Conservation (phyloP, 2,113 vertebrate species). For the Aldabrachelys gigantea region DNA sequence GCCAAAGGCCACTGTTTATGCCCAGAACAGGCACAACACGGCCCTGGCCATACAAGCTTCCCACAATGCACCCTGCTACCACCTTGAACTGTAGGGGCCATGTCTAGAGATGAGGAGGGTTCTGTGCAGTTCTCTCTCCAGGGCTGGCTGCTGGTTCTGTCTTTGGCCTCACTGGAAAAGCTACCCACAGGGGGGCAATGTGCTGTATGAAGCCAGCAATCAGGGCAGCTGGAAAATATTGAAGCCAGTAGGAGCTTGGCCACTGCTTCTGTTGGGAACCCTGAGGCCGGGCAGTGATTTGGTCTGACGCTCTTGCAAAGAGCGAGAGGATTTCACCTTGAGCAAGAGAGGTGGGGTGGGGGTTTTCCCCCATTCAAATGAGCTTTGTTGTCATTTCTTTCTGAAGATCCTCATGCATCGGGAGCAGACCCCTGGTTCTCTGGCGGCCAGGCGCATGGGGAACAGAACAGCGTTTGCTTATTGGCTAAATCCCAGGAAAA, state of each 20-base stretch:
- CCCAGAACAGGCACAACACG: neutral
- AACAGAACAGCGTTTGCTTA: neutral
- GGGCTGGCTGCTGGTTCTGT: conserved; percentile 52
- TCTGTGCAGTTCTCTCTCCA: neutral
- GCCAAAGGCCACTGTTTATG: neutral
- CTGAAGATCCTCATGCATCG: neutral
- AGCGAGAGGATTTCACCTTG: too few relatives aligned
- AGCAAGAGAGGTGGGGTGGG: neutral
- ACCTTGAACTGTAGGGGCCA: neutral
- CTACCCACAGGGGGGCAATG: too few relatives aligned
- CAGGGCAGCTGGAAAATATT: too few relatives aligned
- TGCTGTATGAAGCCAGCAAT: too few relatives aligned
- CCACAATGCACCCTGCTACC: neutral
- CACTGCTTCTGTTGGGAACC: too few relatives aligned
- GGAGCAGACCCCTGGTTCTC: neutral
- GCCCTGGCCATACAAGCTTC: too few relatives aligned
- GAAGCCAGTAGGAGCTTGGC: too few relatives aligned
- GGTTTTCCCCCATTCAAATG: too few relatives aligned
- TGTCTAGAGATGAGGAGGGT: neutral
- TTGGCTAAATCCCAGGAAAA: neutral
- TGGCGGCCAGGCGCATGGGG: neutral
- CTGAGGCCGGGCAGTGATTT: too few relatives aligned
- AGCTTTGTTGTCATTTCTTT: too few relatives aligned
- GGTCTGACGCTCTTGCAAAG: too few relatives aligned
- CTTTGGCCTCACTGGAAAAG: conserved; percentile 34